Conservation (phyloP, 1,140 invertebrate genomes). For the Dendroctonus valens region DNA sequence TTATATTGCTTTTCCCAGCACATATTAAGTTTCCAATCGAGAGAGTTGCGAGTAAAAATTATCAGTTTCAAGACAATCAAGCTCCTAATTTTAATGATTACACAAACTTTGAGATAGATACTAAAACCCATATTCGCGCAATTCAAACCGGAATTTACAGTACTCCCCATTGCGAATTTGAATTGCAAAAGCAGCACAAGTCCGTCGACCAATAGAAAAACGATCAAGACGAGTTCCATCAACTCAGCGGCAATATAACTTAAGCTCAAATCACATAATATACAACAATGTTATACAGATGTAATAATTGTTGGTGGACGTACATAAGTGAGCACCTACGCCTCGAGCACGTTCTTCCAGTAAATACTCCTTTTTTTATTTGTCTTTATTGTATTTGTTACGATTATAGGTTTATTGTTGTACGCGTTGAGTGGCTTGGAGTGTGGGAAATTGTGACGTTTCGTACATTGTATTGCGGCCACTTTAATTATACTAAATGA, state of each 20-base stretch:
- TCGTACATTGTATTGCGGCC: slow-evolving; percentile 14
- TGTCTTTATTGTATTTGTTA: slow-evolving; percentile 25
- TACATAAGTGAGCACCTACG: slow-evolving; percentile 23
- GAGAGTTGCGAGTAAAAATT: too few species aligned
- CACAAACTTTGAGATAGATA: too few species aligned
- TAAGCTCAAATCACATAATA: slow-evolving; percentile 13
- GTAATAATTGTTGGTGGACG: slow-evolving; percentile 26
- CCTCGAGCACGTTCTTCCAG: slow-evolving; percentile 24
- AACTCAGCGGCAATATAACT: slow-evolving; percentile 15
- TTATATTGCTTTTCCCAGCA: too few species aligned
- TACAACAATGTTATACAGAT: slow-evolving; percentile 27
- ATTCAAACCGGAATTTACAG: too few species aligned
- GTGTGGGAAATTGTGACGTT: slow-evolving; percentile 33
- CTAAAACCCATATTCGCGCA: too few species aligned
- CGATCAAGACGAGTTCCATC: slow-evolving; percentile 7
- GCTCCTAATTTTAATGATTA: too few species aligned
- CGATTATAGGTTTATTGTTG: slow-evolving; percentile 33
- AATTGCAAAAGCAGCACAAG: slow-evolving; percentile 2
- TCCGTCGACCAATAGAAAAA: slow-evolving; percentile 5
- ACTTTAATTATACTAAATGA: slow-evolving; percentile 24
- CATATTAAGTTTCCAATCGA: too few species aligned
- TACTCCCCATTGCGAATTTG: background rate
- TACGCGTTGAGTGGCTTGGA: slow-evolving; percentile 5
- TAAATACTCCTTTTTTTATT: slow-evolving; percentile 29
- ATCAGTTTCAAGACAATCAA: too few species aligned